phyloP scores from a whole-genome alignment of 2,113 vertebrate genomes.

The Spheniscus mendiculus region DNA sequence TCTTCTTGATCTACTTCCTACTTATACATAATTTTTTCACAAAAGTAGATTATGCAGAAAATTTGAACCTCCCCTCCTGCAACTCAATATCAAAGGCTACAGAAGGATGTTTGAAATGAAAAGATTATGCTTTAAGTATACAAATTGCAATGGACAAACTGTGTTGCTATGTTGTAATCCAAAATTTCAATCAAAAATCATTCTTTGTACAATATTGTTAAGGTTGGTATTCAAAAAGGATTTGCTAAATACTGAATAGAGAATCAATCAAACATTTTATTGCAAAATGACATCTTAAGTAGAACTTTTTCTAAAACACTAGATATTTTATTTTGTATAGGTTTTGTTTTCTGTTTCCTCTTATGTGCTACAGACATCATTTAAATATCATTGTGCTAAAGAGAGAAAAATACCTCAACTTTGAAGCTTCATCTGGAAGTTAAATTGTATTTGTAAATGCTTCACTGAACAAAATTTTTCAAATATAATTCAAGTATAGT shows the following conservation, averaged over 20 bases:
- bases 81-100: background rate
- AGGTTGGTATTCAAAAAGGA: constrained; percentile 27
- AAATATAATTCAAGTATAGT: constrained; percentile 73
- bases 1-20: background rate
- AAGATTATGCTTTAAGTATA: constrained; percentile 20
- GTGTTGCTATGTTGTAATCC: background rate
- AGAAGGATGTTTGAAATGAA: background rate
- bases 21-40: background rate
- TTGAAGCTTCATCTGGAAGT: constrained; percentile 60
- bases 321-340: background rate
- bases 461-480: constrained; percentile 74
- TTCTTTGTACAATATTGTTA: background rate
- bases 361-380: background rate
- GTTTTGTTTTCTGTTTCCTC: constrained; percentile 3
- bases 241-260: constrained; percentile 15
- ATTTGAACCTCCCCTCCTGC: background rate
- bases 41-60: background rate
- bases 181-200: constrained; percentile 43
- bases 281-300: constrained; percentile 5
- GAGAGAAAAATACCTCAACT: constrained; percentile 57
- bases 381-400: constrained; percentile 58
- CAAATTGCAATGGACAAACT: background rate
- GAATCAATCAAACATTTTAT: constrained; percentile 32
- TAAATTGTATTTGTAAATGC: constrained; percentile 76
- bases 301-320: background rate